phyloP scores from a whole-genome alignment of 2,888 invertebrate species.

The Callyntrura guangdongensis region DNA sequence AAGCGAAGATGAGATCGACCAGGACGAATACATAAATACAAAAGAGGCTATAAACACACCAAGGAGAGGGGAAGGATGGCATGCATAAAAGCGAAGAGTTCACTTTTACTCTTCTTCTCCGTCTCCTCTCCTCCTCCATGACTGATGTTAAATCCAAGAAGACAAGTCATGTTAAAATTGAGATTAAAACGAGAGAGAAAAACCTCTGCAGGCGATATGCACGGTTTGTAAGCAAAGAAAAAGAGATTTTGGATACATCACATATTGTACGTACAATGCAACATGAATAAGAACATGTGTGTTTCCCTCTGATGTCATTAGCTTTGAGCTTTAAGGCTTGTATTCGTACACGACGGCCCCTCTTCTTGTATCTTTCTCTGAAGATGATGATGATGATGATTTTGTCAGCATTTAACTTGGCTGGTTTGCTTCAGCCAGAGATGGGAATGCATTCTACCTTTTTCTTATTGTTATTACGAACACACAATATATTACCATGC shows the following conservation, averaged over 20 bases:
- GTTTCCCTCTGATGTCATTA: slow-evolving; percentile 72
- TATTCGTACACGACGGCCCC: slow-evolving; percentile 20
- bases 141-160: slow-evolving; percentile 52
- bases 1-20: slow-evolving; percentile 53
- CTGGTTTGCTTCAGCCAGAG: neutral
- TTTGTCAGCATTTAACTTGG: neutral
- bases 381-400: too few relatives aligned
- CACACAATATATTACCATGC: too few relatives aligned
- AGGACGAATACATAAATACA: slow-evolving; percentile 46
- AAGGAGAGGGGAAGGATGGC: slow-evolving; percentile 10
- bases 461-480: neutral
- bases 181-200: slow-evolving; percentile 6
- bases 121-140: slow-evolving; percentile 30
- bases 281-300: slow-evolving; percentile 54
- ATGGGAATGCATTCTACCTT: neutral
- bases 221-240: slow-evolving; percentile 11
- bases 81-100: slow-evolving; percentile 67
- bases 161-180: slow-evolving; percentile 46
- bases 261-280: slow-evolving; percentile 8
- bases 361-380: neutral
- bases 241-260: slow-evolving; percentile 40
- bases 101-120: slow-evolving; percentile 65
- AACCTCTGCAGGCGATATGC: neutral
- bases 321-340: neutral
- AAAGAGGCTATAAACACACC: slow-evolving; percentile 32